These are phyloP conservation scores for Onthophagus taurus DNA, from an alignment of 1,140 invertebrate species.

Conservation along the genomic window DNA sequence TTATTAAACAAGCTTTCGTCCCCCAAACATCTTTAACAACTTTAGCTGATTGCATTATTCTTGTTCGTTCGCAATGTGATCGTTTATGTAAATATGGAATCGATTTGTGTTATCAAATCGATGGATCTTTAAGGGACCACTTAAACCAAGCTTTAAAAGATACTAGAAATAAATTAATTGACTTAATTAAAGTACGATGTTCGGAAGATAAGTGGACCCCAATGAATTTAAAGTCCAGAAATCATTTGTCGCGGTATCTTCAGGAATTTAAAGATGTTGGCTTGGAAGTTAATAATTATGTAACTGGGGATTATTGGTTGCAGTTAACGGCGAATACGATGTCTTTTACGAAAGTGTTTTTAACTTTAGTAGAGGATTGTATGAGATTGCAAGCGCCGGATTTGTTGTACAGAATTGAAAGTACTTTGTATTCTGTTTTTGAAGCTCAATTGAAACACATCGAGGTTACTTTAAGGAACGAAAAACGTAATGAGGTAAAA, in stretches of 20 bases:
- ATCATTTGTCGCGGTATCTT: constrained; percentile 43
- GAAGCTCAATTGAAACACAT: constrained; percentile 56
- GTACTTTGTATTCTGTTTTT: constrained; percentile 54
- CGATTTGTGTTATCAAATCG: constrained; percentile 67
- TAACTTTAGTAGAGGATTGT: constrained; percentile 58
- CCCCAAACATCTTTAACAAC: constrained; percentile 76
- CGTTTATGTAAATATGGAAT: constrained; percentile 57
- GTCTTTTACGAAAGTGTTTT: constrained; percentile 57
- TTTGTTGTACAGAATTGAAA: constrained; percentile 51
- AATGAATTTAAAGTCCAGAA: constrained; percentile 53
- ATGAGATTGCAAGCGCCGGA: constrained; percentile 56
- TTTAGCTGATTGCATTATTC: constrained; percentile 74
- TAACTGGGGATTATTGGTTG: constrained; percentile 56
- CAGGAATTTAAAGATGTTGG: constrained; percentile 49
- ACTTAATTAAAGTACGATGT: constrained; percentile 59
- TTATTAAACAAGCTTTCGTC: constrained; percentile 84
- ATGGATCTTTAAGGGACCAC: constrained; percentile 54
- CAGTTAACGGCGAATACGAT: constrained; percentile 59
- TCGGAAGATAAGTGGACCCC: constrained; percentile 64
- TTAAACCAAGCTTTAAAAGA: constrained; percentile 54
- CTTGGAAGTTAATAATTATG: constrained; percentile 43
- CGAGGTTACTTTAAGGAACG: constrained; percentile 46
- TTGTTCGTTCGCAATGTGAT: constrained; percentile 32
- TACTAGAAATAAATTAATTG: constrained; percentile 62
- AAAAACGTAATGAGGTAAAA: constrained; percentile 49